Conservation (phyloP, 2,888 invertebrate species). For the Neoscelio sp. region DNA sequence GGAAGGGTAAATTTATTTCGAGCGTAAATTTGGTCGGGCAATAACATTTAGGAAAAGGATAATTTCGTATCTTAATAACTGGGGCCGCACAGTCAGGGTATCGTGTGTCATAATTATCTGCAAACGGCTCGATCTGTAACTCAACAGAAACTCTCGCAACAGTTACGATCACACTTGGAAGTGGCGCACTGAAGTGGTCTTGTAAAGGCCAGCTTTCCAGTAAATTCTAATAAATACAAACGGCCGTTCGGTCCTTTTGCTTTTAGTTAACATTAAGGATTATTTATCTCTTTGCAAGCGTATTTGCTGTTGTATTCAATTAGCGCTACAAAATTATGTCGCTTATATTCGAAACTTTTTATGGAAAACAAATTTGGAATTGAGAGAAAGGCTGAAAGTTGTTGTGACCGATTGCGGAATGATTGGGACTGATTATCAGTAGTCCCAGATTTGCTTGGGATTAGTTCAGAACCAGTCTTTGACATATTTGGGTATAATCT, state of each 20-base stretch:
- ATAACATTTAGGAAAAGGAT: slow-evolving; percentile 61
- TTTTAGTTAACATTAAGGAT: slow-evolving; percentile 30
- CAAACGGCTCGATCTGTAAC: slow-evolving; percentile 75
- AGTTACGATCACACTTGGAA: slow-evolving; percentile 72
- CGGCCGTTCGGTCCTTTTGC: slow-evolving; percentile 54
- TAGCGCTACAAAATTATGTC: no score
- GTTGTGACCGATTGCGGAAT: no score
- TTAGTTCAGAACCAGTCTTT: no score
- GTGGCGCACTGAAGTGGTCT: slow-evolving; percentile 56
- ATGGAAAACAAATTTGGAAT: no score
- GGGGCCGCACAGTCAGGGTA: slow-evolving; percentile 67
- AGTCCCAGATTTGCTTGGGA: no score
- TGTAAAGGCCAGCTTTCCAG: slow-evolving; percentile 70
- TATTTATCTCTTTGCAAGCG: slow-evolving; percentile 27
- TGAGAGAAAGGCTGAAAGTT: no score
- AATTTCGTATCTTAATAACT: slow-evolving; percentile 69
- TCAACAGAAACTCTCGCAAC: slow-evolving; percentile 71
- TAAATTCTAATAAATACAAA: slow-evolving; percentile 79
- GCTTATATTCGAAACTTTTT: no score
- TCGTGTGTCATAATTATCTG: slow-evolving; percentile 81
- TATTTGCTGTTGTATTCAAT: slow-evolving; percentile 17
- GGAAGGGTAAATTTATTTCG: slow-evolving; percentile 27
- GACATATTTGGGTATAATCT: no score
- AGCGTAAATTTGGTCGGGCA: slow-evolving; percentile 37
- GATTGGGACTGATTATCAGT: no score